Base-by-base conservation (phyloP, 2,113 vertebrate genomes). In the Corvus moneduloides region DNA sequence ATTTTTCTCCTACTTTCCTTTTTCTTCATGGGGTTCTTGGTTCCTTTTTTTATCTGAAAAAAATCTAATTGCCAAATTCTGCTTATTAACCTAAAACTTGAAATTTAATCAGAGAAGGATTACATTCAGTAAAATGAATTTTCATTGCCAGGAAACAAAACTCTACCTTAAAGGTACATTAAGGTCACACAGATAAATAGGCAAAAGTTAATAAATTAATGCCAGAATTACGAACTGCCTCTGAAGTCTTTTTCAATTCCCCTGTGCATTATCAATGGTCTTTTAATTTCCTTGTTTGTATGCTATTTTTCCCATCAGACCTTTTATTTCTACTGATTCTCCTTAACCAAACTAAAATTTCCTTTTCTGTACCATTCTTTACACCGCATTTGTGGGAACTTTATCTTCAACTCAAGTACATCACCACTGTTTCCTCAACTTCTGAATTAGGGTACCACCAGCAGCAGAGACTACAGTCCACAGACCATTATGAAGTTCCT, bases 351-450 rank as follows among this genome's bases (percentile, higher is more conserved):
- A 63, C 18, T 56, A 73, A 79, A 93, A 80, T 41, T 72, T 11
- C 19, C 16, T 73, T 76, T 18, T 68, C 21, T 64, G 11, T n/a
- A 37, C 43, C 39, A 11, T 13, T 68, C 24, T 44, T 85, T 59
- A 68, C 14, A 51, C 4, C 0, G 0, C 27, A 63, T 37, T 46
- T 68, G 49, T 68, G 44, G 13, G 32, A 39, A 39, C 49, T 86
- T 2, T 30, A 32, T 37, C 46, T 48, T 46, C 63, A 82, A 16
- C 10, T 82, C 23, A 20, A 6, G 4, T 24, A 33, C 6, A 30
- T 27, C 19, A 14, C 13, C 37, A 61, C 6, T 10, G 4, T 32
- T 73, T 41, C 37, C 27, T 10, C 62, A 69, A 68, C 13, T 77
- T 91, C 41, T 74, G 55, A 54, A 54, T 74, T 62, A 79, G 9